Conservation (phyloP, 2,797 vertebrate species). For the Potorous gilbertii region DNA sequence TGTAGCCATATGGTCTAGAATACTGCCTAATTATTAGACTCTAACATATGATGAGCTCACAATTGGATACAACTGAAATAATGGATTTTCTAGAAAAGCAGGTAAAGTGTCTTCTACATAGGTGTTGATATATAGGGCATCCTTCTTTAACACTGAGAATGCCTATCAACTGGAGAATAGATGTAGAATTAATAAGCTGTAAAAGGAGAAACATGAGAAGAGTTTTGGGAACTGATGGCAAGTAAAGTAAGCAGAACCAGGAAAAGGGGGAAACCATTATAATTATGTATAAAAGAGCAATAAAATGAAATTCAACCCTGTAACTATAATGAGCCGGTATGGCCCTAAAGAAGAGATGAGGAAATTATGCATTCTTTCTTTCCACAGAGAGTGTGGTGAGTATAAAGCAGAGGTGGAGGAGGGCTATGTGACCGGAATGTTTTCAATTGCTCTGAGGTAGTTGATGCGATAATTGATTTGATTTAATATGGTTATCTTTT, state of each 20-base stretch:
- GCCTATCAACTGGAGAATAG: background rate
- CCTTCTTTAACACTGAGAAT: background rate
- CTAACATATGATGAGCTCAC: background rate
- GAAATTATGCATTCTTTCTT: background rate
- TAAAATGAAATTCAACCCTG: background rate
- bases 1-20: background rate
- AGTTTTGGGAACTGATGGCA: background rate
- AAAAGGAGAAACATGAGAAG: background rate
- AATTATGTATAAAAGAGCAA: background rate
- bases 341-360: background rate
- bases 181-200: background rate
- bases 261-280: background rate
- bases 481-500: background rate
- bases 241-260: background rate
- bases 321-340: background rate
- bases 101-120: background rate
- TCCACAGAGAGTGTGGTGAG: background rate
- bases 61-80: background rate
- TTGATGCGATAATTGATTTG: background rate
- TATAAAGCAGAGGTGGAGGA: rapidly evolving
- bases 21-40: background rate
- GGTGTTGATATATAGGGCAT: background rate
- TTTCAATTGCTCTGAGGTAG: background rate
- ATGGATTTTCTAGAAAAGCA: background rate
- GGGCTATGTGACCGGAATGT: background rate